Evolutionary conservation across 2,888 invertebrate species (phyloP), one percentile per base, ranked within the genome.

Genomic region (Dynastes grantii): DNA sequence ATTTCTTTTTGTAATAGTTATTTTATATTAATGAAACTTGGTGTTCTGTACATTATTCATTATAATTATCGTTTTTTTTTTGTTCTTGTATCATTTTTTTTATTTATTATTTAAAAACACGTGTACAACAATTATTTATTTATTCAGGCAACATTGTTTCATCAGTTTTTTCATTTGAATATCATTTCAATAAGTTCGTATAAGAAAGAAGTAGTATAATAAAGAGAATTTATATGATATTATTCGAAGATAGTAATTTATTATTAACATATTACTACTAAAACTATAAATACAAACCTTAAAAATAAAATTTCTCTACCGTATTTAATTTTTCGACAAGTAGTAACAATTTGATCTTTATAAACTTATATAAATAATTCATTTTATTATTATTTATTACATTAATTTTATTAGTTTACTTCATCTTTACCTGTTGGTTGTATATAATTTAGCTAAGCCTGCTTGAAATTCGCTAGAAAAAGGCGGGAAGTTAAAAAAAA

Each of bases 21-120:
- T 84, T 84, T 75, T 61, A 45, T 82, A 79, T 84, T 84, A 87
- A 85, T 83, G 83, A 87, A 87, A 87, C 45, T 89, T 89, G 89
- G 89, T 89, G 89, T 89, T 89, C 87, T 88, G 88, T 86, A 87
- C 86, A 86, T 88, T 88, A 88, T 88, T 87, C 61, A 61, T 73
- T 85, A 85, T 73, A 75, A 65, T 71, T 63, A 63, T 78, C 22
- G 22, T 58, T 55, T 71, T 77, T 77, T 68, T 71, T 70, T 64
- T 73, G 73, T 73, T 75, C 73, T 75, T 61, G 73, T 75, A 64
- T 78, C 61, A 76, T 76, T 67, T 49, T 78, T 77, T 78, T 64
- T 5, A 37, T 37, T 67, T 16, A 67, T 76, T 78, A 64, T 68
- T 86, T 86, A 86, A 86, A 87, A 87, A 87, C 87, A 87, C 85